phyloP scores from a whole-genome alignment of 2,797 vertebrate species.

The Fundulus diaphanus region DNA sequence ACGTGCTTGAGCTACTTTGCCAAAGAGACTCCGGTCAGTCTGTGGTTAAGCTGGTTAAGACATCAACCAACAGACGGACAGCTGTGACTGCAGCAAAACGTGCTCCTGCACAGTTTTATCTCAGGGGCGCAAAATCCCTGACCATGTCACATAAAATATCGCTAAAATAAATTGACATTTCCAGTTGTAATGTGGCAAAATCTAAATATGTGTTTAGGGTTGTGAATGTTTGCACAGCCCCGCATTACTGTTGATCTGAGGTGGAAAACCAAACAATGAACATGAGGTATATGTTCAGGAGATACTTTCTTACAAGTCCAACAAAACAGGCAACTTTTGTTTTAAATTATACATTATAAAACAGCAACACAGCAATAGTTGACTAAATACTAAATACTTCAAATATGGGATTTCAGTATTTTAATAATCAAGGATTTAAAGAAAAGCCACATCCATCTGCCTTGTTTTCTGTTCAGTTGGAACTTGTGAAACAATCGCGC shows the following conservation, averaged over 20 bases:
- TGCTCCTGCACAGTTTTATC: no score
- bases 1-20: not conserved
- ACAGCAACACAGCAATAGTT: not conserved
- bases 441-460: no score
- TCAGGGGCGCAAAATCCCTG: no score
- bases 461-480: not conserved
- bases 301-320: not conserved
- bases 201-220: not conserved
- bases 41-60: not conserved
- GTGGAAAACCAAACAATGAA: not conserved
- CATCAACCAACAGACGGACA: no score
- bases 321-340: not conserved
- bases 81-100: no score
- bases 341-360: not conserved
- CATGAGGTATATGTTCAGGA: not conserved
- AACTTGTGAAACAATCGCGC: constrained; percentile 1
- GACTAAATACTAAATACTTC: not conserved
- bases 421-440: no score
- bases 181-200: not conserved
- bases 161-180: not conserved
- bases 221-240: not conserved
- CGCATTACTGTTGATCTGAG: not conserved
- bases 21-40: not conserved
- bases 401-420: not conserved
- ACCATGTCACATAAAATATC: not conserved